Evolutionary conservation across 1,140 invertebrate genomes (phyloP).

Genomic region (Thalassaphorura encarpata): DNA sequence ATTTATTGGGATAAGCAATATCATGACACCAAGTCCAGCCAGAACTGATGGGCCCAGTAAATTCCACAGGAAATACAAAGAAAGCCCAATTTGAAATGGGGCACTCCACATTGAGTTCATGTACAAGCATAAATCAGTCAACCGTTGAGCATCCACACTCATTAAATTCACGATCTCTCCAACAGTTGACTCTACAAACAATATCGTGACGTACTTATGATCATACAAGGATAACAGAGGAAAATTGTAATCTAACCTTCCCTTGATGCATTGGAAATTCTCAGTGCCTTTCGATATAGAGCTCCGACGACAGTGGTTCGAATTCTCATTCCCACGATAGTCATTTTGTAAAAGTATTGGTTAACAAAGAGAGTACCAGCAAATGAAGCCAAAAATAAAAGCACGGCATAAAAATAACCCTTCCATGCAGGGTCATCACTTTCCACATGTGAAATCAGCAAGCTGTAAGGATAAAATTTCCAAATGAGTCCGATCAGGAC

Average conservation of each 20-base stretch:
- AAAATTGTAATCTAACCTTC: background rate
- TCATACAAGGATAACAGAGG: background rate
- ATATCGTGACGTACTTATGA: background rate
- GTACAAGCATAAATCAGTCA: slow-evolving; percentile 42
- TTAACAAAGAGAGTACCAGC: slow-evolving; percentile 76
- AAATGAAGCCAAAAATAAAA: slow-evolving; percentile 65
- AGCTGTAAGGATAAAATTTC: slow-evolving; percentile 38
- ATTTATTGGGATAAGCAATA: slow-evolving; percentile 77
- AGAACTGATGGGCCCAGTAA: slow-evolving; percentile 41
- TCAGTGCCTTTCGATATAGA: slow-evolving; percentile 75
- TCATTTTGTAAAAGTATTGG: slow-evolving; percentile 85
- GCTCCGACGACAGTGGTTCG: slow-evolving; percentile 83
- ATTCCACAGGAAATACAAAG: slow-evolving; percentile 40
- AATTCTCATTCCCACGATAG: slow-evolving; percentile 79
- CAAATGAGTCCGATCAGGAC: background rate
- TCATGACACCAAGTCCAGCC: slow-evolving; percentile 43
- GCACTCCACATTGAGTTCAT: slow-evolving; percentile 52
- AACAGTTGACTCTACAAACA: slow-evolving; percentile 53
- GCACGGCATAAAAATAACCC: slow-evolving; percentile 68
- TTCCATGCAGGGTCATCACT: slow-evolving; percentile 55
- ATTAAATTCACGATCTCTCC: slow-evolving; percentile 90
- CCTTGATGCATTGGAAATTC: slow-evolving; percentile 60
- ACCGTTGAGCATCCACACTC: slow-evolving; percentile 66
- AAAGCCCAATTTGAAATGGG: slow-evolving; percentile 48
- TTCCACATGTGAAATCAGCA: slow-evolving; percentile 56